Evolutionary conservation across 2,113 vertebrate genomes (phyloP).

Genomic region (Hepsetus odoe): DNA sequence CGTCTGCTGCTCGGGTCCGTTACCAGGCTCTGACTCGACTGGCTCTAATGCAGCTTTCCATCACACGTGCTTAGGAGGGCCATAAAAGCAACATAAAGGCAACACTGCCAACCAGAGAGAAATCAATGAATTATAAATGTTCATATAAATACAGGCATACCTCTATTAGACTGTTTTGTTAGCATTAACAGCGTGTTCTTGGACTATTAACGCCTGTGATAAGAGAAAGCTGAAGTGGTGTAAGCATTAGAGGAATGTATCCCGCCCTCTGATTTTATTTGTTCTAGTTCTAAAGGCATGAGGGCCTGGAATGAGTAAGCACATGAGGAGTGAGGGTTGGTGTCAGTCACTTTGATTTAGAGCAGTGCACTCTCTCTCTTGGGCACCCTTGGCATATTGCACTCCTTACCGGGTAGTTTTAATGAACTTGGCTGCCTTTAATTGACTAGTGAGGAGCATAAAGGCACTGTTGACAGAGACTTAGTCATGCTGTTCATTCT

Average conservation of each 20-base stretch:
- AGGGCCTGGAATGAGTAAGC: conserved; percentile 5
- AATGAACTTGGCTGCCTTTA: conserved; percentile 45
- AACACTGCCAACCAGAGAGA: not conserved
- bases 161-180: not conserved
- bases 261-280: not conserved
- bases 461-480: conserved; percentile 44
- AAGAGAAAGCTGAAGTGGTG: conserved; percentile 7
- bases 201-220: not conserved
- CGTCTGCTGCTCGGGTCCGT: not conserved
- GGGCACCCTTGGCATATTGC: not conserved
- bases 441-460: conserved; percentile 48
- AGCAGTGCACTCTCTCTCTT: conserved; percentile 12
- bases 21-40: not conserved
- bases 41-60: conserved; percentile 1
- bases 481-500: conserved; percentile 38
- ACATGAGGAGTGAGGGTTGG: conserved; percentile 11
- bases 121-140: conserved; percentile 22
- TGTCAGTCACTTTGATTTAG: conserved; percentile 29
- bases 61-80: not conserved
- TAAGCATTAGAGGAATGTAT: not conserved
- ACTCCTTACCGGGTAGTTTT: not conserved
- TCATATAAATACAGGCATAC: not conserved
- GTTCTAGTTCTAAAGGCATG: not conserved
- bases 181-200: conserved; percentile 6
- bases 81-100: not conserved